These are phyloP conservation scores for Lepidostoma basale DNA, from an alignment of 1,140 invertebrate species.

Conservation along the genomic window DNA sequence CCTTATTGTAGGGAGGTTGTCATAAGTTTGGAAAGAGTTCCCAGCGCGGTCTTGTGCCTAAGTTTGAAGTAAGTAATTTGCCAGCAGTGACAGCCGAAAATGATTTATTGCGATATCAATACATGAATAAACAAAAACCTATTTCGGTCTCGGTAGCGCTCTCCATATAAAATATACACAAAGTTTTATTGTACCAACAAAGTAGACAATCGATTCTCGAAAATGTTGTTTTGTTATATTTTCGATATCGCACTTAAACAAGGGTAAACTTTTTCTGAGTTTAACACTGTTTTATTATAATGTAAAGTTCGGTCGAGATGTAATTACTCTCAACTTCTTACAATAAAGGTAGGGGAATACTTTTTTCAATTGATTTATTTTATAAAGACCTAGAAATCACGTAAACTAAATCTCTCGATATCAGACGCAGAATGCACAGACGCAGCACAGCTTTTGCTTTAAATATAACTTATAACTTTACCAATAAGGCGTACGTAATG, in stretches of 20 bases:
- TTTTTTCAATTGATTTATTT: too few relatives aligned
- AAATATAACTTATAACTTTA: too few relatives aligned
- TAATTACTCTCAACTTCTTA: too few relatives aligned
- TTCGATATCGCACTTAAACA: background rate
- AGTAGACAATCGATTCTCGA: conserved; percentile 13
- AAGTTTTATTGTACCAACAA: conserved; percentile 19
- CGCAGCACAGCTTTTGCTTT: too few relatives aligned
- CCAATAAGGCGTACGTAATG: too few relatives aligned
- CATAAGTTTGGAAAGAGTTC: conserved; percentile 19
- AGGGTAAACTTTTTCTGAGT: too few relatives aligned
- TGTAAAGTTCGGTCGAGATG: too few relatives aligned
- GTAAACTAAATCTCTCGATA: too few relatives aligned
- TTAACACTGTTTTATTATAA: background rate
- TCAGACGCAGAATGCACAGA: too few relatives aligned
- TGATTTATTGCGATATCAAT: conserved; percentile 35
- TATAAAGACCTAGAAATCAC: too few relatives aligned
- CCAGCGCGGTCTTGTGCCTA: conserved; percentile 1
- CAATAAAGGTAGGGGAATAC: too few relatives aligned
- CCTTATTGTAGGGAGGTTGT: background rate
- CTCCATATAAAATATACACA: conserved; percentile 1
- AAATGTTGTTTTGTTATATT: conserved; percentile 6
- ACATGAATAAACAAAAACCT: conserved; percentile 31
- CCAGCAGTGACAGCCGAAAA: conserved; percentile 28
- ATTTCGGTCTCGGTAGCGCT: conserved; percentile 14
- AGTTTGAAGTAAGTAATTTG: conserved; percentile 27